Conservation (phyloP, 1,140 invertebrate genomes). For the Lordiphosa mommai region DNA sequence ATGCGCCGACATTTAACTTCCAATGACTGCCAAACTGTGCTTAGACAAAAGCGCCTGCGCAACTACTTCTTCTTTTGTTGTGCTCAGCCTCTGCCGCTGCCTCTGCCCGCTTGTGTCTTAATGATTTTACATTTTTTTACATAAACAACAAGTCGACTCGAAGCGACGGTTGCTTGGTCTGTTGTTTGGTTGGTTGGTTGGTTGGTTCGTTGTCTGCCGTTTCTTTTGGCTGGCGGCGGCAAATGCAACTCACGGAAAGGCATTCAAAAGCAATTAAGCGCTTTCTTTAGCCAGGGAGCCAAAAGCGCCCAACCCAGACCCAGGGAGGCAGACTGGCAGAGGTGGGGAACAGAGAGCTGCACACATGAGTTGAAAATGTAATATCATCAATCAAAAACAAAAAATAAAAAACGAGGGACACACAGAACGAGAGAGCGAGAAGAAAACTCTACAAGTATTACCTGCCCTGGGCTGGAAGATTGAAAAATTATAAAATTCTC, state of each 20-base stretch:
- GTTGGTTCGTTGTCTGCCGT: slow-evolving; percentile 26
- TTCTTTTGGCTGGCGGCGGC: slow-evolving; percentile 39
- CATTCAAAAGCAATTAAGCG: slow-evolving; percentile 71
- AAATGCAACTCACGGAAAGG: slow-evolving; percentile 62
- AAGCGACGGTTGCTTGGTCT: slow-evolving; percentile 24
- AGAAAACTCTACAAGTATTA: not conserved
- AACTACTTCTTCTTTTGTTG: slow-evolving; percentile 11
- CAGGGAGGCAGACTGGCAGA: slow-evolving; percentile 8
- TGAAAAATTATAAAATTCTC: not conserved
- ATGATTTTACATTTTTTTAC: slow-evolving; percentile 47
- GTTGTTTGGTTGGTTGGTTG: no score
- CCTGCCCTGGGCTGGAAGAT: no score
- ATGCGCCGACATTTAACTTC: not conserved
- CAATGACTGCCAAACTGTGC: not conserved
- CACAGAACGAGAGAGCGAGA: slow-evolving; percentile 5
- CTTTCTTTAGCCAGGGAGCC: slow-evolving; percentile 42
- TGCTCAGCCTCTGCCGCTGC: not conserved
- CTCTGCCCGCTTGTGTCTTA: slow-evolving; percentile 12
- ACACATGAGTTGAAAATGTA: slow-evolving; percentile 52
- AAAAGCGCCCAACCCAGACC: slow-evolving; percentile 12
- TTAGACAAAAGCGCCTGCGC: slow-evolving; percentile 1
- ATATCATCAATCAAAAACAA: slow-evolving; percentile 58
- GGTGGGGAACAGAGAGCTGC: slow-evolving; percentile 8
- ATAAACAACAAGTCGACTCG: no score
- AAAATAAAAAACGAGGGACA: not conserved